Conservation (phyloP, 1,140 invertebrate genomes). For the Telenomus remus region DNA sequence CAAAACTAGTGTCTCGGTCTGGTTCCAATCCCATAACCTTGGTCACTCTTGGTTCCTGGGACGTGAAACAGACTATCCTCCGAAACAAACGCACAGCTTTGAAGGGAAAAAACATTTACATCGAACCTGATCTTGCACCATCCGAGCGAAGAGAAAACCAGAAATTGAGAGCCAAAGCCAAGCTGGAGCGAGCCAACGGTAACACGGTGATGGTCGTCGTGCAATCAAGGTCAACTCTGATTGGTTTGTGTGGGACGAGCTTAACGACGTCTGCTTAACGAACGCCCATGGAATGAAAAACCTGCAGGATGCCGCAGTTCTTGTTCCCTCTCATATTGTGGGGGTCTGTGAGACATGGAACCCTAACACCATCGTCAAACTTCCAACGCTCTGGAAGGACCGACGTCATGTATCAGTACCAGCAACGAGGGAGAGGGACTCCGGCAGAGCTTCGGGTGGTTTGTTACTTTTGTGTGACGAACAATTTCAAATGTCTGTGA, state of each 20-base stretch:
- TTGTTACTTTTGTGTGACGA: background rate
- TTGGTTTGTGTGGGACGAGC: constrained; percentile 9
- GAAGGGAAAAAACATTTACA: background rate
- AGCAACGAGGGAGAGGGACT: background rate
- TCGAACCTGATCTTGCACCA: constrained; percentile 9
- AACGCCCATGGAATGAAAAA: background rate
- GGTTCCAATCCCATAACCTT: too few species aligned
- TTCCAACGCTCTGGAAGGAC: background rate
- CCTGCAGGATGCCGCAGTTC: background rate
- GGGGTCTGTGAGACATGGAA: background rate
- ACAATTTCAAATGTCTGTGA: background rate
- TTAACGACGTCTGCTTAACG: background rate
- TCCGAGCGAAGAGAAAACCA: background rate
- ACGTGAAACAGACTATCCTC: constrained; percentile 2
- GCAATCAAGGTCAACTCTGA: constrained; percentile 10
- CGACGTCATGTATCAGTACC: background rate
- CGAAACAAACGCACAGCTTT: background rate
- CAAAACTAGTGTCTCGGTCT: background rate
- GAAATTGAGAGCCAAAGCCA: constrained; percentile 3
- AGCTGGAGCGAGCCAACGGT: background rate
- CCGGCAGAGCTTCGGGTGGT: background rate
- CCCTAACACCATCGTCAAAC: background rate
- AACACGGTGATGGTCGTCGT: background rate
- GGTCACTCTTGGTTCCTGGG: background rate
- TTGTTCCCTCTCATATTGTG: background rate